Conservation (phyloP, 2,888 invertebrate species). For the Ischnus inquisitorius region DNA sequence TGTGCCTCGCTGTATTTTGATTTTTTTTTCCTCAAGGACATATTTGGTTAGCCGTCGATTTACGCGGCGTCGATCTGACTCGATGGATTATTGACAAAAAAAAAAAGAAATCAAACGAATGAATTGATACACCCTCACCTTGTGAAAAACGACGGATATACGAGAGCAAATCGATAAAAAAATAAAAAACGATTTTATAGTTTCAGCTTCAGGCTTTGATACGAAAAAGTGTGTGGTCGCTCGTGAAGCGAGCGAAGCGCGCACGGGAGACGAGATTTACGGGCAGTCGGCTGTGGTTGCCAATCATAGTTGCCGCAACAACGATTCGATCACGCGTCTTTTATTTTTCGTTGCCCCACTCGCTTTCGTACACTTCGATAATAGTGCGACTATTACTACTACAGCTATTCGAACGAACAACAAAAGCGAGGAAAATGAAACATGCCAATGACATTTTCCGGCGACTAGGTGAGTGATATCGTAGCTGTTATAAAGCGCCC, state of each 20-base stretch:
- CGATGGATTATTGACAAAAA: not conserved
- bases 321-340: constrained; percentile 16
- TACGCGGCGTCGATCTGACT: not conserved
- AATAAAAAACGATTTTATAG: not conserved
- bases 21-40: too few species aligned
- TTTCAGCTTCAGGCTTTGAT: not conserved
- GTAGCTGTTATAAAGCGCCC: constrained; percentile 3
- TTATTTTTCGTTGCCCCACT: constrained; percentile 34
- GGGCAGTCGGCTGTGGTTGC: constrained; percentile 49
- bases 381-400: not conserved
- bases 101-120: not conserved
- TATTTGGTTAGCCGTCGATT: not conserved
- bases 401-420: not conserved
- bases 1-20: not conserved
- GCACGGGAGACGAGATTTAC: constrained; percentile 55
- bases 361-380: constrained; percentile 26
- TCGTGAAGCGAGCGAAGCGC: constrained; percentile 33
- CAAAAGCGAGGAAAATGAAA: constrained; percentile 60
- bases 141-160: too few species aligned
- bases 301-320: constrained; percentile 56
- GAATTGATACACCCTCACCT: not conserved
- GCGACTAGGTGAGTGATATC: constrained; percentile 29
- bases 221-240: not conserved
- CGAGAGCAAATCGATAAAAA: not conserved
- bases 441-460: constrained; percentile 59